A percentile compares a stretch with the other conserved stretches of the same genome.
Conservation (phyloP, 2,113 vertebrate genomes). For the Hemiprocne comata region DNA sequence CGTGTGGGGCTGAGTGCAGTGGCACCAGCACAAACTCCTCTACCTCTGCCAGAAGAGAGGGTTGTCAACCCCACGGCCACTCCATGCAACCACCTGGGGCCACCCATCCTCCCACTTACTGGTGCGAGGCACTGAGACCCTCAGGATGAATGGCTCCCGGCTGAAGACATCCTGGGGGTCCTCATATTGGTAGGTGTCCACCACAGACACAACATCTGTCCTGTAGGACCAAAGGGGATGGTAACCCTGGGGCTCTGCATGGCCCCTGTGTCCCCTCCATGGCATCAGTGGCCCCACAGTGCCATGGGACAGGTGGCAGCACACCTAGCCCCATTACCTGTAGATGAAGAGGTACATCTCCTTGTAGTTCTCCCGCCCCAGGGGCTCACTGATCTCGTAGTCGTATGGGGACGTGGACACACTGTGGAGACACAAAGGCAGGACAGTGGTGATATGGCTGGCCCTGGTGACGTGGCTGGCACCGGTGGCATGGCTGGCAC, state of each 20-base stretch:
- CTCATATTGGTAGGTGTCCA: conserved; percentile 51
- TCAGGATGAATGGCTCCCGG: conserved; percentile 42
- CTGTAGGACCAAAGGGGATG: background rate
- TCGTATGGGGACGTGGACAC: conserved; percentile 62
- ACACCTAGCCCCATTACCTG: conserved; percentile 80
- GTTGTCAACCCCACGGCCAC: accelerated
- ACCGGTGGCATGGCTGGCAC: background rate
- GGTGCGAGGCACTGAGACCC: background rate
- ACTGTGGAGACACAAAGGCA: conserved; percentile 47
- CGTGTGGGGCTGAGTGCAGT: conserved; percentile 83
- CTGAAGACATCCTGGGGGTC: conserved; percentile 50
- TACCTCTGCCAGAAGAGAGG: conserved; percentile 11
- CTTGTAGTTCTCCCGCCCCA: conserved; percentile 87
- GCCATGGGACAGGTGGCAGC: conserved; percentile 73
- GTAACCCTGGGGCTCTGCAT: background rate
- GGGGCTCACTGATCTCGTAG: conserved; percentile 82
- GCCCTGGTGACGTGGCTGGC: background rate
- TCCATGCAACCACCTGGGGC: accelerated
- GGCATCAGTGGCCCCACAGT: conserved; percentile 44
- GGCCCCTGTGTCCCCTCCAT: accelerated
- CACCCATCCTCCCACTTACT: background rate
- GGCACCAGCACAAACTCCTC: conserved; percentile 83
- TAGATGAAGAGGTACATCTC: conserved; percentile 94
- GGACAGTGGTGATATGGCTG: background rate
- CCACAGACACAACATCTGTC: background rate